These are phyloP conservation scores for Lordiphosa fenestrarum DNA, from an alignment of 2,888 invertebrate genomes.

Conservation along the genomic window DNA sequence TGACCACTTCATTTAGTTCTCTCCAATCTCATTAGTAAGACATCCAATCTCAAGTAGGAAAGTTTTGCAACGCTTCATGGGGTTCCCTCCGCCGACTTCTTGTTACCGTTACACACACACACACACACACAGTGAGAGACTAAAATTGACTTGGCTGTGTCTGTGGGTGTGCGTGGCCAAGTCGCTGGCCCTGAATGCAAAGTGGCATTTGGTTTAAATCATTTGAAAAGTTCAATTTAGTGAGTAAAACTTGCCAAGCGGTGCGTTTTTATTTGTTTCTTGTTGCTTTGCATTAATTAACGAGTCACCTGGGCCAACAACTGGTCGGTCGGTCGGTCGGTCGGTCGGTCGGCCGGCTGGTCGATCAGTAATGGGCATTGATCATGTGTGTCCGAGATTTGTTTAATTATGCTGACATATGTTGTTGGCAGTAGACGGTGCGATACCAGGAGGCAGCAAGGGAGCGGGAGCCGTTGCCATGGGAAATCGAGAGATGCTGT, in stretches of 20 bases:
- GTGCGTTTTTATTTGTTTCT: conserved; percentile 5
- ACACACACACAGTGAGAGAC: not conserved
- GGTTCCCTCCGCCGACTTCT: conserved; percentile 29
- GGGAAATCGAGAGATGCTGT: conserved; percentile 13
- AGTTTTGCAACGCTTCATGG: conserved; percentile 5
- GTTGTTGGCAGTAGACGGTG: conserved; percentile 8
- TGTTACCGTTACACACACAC: conserved; percentile 43
- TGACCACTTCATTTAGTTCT: conserved; percentile 1
- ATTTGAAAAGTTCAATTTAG: conserved; percentile 65
- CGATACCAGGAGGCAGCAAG: not conserved
- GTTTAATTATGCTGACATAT: conserved; percentile 19
- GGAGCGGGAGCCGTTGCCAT: not conserved
- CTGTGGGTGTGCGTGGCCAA: conserved; percentile 48
- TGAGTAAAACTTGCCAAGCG: conserved; percentile 49
- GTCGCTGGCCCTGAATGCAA: conserved; percentile 62
- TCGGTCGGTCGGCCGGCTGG: conserved; percentile 1
- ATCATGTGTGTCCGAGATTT: conserved; percentile 8
- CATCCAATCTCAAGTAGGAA: conserved; percentile 6
- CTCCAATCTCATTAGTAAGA: conserved; percentile 8
- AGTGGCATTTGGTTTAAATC: conserved; percentile 63
- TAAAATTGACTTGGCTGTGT: conserved; percentile 53
- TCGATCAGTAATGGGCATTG: conserved; percentile 7
- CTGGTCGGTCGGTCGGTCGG: conserved; percentile 1
- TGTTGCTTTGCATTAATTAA: too few relatives aligned
- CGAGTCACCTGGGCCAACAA: too few relatives aligned